Evolutionary conservation across 2,888 invertebrate genomes (phyloP), one percentile per base, ranked within the genome.

Genomic region (Crepidodera aurea): DNA sequence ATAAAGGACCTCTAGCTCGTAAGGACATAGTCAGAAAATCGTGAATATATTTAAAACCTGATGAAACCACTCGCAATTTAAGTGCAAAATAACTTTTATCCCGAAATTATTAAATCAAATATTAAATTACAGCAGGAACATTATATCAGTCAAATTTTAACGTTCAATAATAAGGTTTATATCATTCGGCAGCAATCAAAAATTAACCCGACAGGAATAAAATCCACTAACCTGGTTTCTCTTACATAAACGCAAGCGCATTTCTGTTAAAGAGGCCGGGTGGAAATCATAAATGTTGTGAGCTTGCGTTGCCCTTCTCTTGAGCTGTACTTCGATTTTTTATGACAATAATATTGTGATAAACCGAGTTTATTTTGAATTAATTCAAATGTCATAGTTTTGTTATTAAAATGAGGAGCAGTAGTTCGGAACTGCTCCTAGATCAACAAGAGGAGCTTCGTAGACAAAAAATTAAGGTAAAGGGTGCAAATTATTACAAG

Each of bases 401-500:
- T 56, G 75, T 73, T 72, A 71, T 76, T 65, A 78, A 69, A 70
- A 88, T 89, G 88, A 87, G 88, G 84, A 88, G 89, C 84, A 87
- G 88, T 84, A 90, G 89, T 85, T 89, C 89, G 81, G 89, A 90
- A 84, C 86, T 89, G 83, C 87, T 90, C 84, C 87, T 89, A 81
- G 89, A 89, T 82, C 87, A 88, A 82, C 88, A 88, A 84, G 88
- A 88, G 83, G 87, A 87, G 82, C 83, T 87, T 74, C 83, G 87
- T 77, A 85, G 85, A 82, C 83, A 85, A 73, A 87, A 87, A 83
- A 83, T 87, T 62, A 78, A 81, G 79, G 85, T 72, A 71, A 39
- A 37, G 46, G 13, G 7, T n/a, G n/a, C n/a, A n/a, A n/a, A n/a
- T n/a, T n/a, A n/a, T n/a, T n/a, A n/a, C n/a, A n/a, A n/a, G n/a